These are phyloP conservation scores for Rhopalosiphum maidis DNA, from an alignment of 1,140 invertebrate species.

Conservation along the genomic window DNA sequence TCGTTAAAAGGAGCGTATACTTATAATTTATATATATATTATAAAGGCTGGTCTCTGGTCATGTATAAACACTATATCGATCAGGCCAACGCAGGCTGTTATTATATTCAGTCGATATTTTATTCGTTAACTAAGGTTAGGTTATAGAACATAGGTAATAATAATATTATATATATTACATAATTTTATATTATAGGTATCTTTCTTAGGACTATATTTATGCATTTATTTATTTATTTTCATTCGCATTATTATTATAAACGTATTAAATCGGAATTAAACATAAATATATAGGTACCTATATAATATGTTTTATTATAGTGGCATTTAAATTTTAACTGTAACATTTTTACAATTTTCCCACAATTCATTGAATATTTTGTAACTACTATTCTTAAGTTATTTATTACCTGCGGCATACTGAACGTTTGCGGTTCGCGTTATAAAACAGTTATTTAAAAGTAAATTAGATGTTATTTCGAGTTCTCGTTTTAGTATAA, in stretches of 20 bases:
- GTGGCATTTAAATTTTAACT: too few relatives aligned
- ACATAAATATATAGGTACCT: neutral
- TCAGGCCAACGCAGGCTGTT: neutral
- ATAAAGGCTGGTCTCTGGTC: neutral
- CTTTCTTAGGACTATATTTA: neutral
- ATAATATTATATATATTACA: neutral
- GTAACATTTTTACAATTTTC: too few relatives aligned
- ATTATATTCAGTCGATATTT: slow-evolving; percentile 4
- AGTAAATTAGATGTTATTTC: neutral
- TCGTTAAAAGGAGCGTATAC: neutral
- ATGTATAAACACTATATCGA: slow-evolving; percentile 9
- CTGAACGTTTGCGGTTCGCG: neutral
- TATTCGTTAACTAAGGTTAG: neutral
- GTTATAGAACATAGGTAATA: neutral
- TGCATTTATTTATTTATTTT: neutral
- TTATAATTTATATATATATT: neutral
- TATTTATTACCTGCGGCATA: neutral
- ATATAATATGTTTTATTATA: too few relatives aligned
- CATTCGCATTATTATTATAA: neutral
- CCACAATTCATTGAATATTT: too few relatives aligned
- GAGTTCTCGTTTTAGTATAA: neutral
- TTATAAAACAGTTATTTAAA: neutral
- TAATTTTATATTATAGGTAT: neutral
- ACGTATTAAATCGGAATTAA: neutral
- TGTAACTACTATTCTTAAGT: too few relatives aligned